Evolutionary conservation across 2,797 vertebrate species (phyloP).

Genomic region (Rallus crepitans): DNA sequence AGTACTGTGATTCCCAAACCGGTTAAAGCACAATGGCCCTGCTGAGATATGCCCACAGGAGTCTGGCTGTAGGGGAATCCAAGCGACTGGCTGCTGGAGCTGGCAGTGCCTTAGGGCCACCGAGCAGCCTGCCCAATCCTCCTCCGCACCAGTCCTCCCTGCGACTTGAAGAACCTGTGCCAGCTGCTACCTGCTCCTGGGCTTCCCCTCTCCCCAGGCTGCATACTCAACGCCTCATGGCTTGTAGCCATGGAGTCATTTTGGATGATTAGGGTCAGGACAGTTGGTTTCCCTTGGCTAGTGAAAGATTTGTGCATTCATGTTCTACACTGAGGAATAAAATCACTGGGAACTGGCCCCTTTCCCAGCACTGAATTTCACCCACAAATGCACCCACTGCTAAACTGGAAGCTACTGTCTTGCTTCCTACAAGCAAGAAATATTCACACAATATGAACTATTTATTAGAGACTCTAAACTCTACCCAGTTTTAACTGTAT

Average conservation of each 20-base stretch:
- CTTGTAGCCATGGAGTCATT: neutral
- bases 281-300: slow-evolving; percentile 27
- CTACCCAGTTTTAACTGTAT: neutral
- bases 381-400: slow-evolving; percentile 42
- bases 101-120: neutral
- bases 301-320: neutral
- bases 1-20: neutral
- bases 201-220: neutral
- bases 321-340: slow-evolving; percentile 24
- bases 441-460: neutral
- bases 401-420: slow-evolving; percentile 28
- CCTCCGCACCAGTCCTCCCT: neutral
- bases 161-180: neutral
- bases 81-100: neutral
- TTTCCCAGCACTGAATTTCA: slow-evolving; percentile 62
- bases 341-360: slow-evolving; percentile 55
- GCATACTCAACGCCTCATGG: neutral
- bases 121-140: neutral
- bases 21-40: neutral
- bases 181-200: slow-evolving; percentile 3
- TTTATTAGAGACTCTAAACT: neutral
- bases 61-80: neutral
- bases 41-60: neutral
- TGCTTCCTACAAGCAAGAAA: slow-evolving; percentile 35
- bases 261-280: slow-evolving; percentile 33